Conservation (phyloP, 2,113 vertebrate genomes). For the Lynx canadensis region DNA sequence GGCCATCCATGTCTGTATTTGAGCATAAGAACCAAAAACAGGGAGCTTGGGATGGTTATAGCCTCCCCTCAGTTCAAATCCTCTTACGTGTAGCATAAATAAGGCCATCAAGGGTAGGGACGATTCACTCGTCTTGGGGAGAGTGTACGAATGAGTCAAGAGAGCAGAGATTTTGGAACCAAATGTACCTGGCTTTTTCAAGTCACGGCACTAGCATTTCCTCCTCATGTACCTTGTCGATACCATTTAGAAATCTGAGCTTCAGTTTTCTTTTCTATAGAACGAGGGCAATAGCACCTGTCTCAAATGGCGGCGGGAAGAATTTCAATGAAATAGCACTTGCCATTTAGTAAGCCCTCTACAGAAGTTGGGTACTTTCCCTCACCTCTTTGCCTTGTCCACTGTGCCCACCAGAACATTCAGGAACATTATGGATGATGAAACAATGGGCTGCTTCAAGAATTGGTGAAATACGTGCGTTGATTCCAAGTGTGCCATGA, state of each 20-base stretch:
- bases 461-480: neutral
- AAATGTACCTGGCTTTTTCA: neutral
- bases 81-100: neutral
- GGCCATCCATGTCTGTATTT: neutral
- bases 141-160: neutral
- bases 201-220: neutral
- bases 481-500: neutral
- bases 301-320: neutral
- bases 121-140: neutral
- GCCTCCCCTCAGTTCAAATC: neutral
- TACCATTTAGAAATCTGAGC: neutral
- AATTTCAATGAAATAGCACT: neutral
- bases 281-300: neutral
- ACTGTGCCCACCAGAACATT: accelerated
- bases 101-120: neutral
- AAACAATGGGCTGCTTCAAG: neutral
- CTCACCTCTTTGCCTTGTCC: neutral
- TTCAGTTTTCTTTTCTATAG: neutral
- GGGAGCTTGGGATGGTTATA: neutral
- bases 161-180: neutral
- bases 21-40: neutral
- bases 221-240: neutral
- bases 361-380: neutral
- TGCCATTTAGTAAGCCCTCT: neutral
- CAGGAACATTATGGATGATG: neutral